Evolutionary conservation across 2,113 vertebrate genomes (phyloP), one percentile per base, ranked within the genome.

Genomic region (Talpa occidentalis): DNA sequence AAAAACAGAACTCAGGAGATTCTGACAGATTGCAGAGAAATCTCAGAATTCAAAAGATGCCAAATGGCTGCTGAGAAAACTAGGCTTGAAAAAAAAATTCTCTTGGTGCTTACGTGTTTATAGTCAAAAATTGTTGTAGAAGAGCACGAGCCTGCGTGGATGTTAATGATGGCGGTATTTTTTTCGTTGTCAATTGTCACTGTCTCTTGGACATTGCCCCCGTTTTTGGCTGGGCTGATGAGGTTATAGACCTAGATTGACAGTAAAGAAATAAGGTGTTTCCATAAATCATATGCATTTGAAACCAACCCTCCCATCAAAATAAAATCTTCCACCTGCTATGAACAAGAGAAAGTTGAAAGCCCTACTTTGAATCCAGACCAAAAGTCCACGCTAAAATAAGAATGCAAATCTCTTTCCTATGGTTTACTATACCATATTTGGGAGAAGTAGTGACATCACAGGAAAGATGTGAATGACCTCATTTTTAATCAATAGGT

Each of bases 121-220:
- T 98, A 98, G 94, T 98, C 98, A 96, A 98, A 98, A 64, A 98
- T 85, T 0, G 97, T 98, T 2, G 98, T 98, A 1, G 98, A 98
- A 52, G 98, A 98, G 84, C 97, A 98, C 0, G 91, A 0, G 1
- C 98, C 98, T 0, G 96, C 92, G 1, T 97, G 96, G 67, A 98
- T 32, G 0, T 98, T 97, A 77, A 98, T 67, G 0, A 96, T 95
- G 6, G 94, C 98, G 0, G 59, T 0, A 3, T 96, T 30, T 0
- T 96, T 64, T 37, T 97, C 91, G 0, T 64, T 98, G n/a, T 98
- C 94, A 3, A 98, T 88, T 26, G 97, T 97, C 96, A 98, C 88
- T 0, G 98, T 98, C 40, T 98, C 97, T 35, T 98, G 97, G 79
- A 98, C 62, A 9, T 52, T 97, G 35, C 12, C n/a, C 10, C 67